Evolutionary conservation across 1,140 invertebrate genomes (phyloP).

Genomic region (Polypedilum pembai): DNA sequence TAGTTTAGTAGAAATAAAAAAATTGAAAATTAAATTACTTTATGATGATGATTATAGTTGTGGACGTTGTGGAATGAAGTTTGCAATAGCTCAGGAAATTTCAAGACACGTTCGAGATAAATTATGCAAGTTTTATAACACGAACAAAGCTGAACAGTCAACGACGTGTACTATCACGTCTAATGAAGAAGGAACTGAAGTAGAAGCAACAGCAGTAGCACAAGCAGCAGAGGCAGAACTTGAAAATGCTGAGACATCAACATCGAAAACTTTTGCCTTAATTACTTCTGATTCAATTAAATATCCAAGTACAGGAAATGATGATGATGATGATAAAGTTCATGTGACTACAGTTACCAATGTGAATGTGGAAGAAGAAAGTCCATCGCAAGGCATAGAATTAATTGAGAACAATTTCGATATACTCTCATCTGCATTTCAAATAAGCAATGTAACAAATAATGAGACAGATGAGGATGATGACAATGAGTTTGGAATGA

Average conservation of each 20-base stretch:
- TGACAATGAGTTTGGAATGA: slow-evolving; percentile 15
- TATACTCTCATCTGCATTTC: slow-evolving; percentile 13
- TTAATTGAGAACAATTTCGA: slow-evolving; percentile 16
- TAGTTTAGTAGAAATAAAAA: slow-evolving; percentile 1
- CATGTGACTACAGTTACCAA: neutral
- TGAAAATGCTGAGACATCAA: slow-evolving; percentile 47
- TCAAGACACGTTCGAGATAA: slow-evolving; percentile 56
- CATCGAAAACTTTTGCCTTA: slow-evolving; percentile 43
- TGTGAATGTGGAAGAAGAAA: neutral
- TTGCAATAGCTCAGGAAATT: slow-evolving; percentile 63
- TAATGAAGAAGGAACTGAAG: neutral
- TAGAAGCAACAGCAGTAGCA: slow-evolving; percentile 35
- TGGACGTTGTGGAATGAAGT: slow-evolving; percentile 56
- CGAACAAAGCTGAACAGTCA: neutral
- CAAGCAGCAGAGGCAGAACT: slow-evolving; percentile 36
- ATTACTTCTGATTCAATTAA: slow-evolving; percentile 28
- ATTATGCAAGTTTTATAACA: slow-evolving; percentile 45
- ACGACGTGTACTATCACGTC: slow-evolving; percentile 29
- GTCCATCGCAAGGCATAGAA: slow-evolving; percentile 17
- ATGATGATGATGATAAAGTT: slow-evolving; percentile 23
- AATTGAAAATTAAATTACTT: too few species aligned
- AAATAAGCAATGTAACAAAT: slow-evolving; percentile 25
- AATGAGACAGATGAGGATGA: slow-evolving; percentile 30
- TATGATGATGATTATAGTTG: slow-evolving; percentile 47
- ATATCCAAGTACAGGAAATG: neutral